Evolutionary conservation across 1,140 invertebrate genomes (phyloP).

Genomic region (Kradibia gibbosae): DNA sequence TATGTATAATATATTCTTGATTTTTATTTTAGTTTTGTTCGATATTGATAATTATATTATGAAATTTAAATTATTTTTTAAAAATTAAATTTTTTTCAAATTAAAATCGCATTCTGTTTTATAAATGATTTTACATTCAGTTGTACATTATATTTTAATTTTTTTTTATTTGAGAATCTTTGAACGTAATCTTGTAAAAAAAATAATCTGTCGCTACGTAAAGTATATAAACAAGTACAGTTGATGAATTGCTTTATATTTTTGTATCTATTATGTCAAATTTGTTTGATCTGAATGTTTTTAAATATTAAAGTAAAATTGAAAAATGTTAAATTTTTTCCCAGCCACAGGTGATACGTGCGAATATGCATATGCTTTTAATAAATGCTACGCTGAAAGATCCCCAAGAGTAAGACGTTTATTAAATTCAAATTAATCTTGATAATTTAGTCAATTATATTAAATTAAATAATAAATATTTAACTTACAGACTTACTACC

Average conservation of each 20-base stretch:
- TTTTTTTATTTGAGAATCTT: no score
- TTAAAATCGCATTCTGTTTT: no score
- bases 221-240: no score
- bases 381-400: conserved; percentile 61
- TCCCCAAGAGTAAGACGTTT: conserved; percentile 59
- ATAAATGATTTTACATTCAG: neutral
- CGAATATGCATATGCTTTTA: conserved; percentile 64
- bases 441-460: neutral
- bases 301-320: neutral
- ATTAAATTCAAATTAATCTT: neutral
- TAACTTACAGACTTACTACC: conserved; percentile 56
- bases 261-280: neutral
- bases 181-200: no score
- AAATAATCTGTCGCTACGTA: no score
- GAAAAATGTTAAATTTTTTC: conserved; percentile 3
- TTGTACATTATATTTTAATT: neutral
- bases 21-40: conserved; percentile 47
- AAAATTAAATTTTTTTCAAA: no score
- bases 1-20: conserved; percentile 51
- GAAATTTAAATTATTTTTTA: no score
- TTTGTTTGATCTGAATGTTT: neutral
- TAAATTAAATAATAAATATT: conserved; percentile 15
- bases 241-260: neutral
- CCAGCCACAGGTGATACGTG: conserved; percentile 62
- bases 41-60: no score